phyloP scores from a whole-genome alignment of 2,888 invertebrate species.

The Helleia helle region DNA sequence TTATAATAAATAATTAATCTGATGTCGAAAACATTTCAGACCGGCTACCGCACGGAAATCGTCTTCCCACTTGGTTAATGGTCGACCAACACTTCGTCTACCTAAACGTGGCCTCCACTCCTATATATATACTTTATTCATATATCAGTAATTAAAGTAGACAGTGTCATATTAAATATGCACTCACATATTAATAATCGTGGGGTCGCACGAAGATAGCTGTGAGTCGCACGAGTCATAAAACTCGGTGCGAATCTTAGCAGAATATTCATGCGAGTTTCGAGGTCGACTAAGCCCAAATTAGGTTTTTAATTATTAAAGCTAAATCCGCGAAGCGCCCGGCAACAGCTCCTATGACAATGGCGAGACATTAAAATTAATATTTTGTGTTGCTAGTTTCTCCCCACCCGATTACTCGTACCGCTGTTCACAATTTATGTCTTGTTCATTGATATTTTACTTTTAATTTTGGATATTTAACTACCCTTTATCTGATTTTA shows the following conservation, averaged over 20 bases:
- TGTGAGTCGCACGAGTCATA: background rate
- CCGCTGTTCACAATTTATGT: background rate
- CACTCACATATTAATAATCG: background rate
- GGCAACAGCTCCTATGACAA: slow-evolving; percentile 35
- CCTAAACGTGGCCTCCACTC: too few relatives aligned
- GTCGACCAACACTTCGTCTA: too few relatives aligned
- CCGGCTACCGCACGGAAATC: too few relatives aligned
- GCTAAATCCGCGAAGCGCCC: slow-evolving; percentile 10
- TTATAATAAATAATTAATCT: too few relatives aligned
- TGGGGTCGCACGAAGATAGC: background rate
- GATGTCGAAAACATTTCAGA: too few relatives aligned
- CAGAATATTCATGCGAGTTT: slow-evolving; percentile 22
- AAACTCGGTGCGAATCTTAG: slow-evolving; percentile 14
- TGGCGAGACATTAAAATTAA: slow-evolving; percentile 51
- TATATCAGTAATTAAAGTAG: too few relatives aligned
- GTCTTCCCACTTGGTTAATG: too few relatives aligned
- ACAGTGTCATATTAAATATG: background rate
- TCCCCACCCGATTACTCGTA: background rate
- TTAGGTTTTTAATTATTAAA: slow-evolving; percentile 23
- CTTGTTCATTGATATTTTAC: too few relatives aligned
- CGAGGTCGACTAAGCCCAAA: slow-evolving; percentile 23
- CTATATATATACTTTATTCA: too few relatives aligned
- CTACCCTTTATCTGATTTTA: too few relatives aligned
- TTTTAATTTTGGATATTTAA: background rate
- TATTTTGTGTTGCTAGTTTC: slow-evolving; percentile 31